Base-by-base conservation (phyloP, 2,888 invertebrate genomes). In the Volucella zonaria region DNA sequence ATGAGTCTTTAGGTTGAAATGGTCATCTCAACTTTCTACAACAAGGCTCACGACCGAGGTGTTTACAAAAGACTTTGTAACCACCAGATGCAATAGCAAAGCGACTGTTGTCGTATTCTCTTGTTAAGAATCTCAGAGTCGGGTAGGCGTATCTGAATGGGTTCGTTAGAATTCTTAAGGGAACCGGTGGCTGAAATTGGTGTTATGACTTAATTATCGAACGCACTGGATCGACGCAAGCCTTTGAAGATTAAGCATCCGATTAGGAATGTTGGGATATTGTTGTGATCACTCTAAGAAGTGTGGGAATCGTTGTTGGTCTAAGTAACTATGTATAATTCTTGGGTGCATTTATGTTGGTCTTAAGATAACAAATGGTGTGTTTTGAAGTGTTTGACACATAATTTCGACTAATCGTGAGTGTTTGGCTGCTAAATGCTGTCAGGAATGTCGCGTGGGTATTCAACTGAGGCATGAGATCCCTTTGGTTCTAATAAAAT, bases 71-170 rank as follows among this genome's bases (percentile, higher is more conserved):
- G 70, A 78, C 78, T 78, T 78, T 70, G 71, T 78, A 56, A 62
- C 31, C 77, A 56, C 58, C 78, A 58, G 54, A 47, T 64, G 61
- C 58, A 71, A 78, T 71, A 31, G 70, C 62, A 54, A 49, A n/a
- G 47, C 47, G 45, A 42, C 31, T 4, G 31, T 31, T 70, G 70
- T 40, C 64, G 43, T 70, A 43, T 23, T 14, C 38, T 47, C 31
- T 74, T 61, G 67, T 52, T 49, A 49, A 47, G 14, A n/a, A n/a
- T n/a, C 31, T 47, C 14, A n/a, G 12, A 45, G 62, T 47, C 45
- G 45, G 77, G 77, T 78, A 78, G 78, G 78, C 78, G 78, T 78
- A 78, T 40, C 62, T 78, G 78, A 78, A 78, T 78, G 62, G 70
- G 71, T 71, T 71, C 70, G 78, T 78, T 78, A 62, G 70, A 71